These are phyloP conservation scores for Callimorpha dominula DNA, from an alignment of 2,888 invertebrate species.

Conservation along the genomic window DNA sequence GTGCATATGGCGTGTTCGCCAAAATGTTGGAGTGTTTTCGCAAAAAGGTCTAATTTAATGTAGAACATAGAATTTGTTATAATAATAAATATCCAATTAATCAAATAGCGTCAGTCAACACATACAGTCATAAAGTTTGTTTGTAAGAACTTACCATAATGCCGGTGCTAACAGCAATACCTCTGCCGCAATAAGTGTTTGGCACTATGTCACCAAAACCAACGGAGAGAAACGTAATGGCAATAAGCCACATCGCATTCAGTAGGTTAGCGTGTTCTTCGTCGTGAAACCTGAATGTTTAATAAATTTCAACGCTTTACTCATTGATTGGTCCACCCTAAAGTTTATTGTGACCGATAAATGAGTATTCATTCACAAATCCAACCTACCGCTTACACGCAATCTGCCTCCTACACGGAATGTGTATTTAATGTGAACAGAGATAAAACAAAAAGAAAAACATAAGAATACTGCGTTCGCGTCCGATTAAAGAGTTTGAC, in stretches of 20 bases:
- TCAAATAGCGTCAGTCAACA: conserved; percentile 78
- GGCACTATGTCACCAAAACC: conserved; percentile 99
- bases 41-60: conserved; percentile 34
- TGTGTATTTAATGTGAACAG: conserved; percentile 54
- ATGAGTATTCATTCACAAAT: conserved; percentile 55
- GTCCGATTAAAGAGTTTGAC: conserved; percentile 83
- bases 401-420: conserved; percentile 48
- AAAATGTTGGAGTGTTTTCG: conserved; percentile 54
- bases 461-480: conserved; percentile 46
- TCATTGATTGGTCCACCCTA: conserved; percentile 60
- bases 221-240: conserved; percentile 99
- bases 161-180: conserved; percentile 99
- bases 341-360: conserved; percentile 50
- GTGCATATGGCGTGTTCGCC: conserved; percentile 26
- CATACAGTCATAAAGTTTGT: conserved; percentile 70
- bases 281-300: conserved; percentile 96
- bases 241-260: conserved; percentile 99
- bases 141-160: conserved; percentile 96
- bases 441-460: conserved; percentile 64
- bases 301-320: conserved; percentile 83
- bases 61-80: conserved; percentile 6
- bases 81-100: background rate
- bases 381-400: conserved; percentile 61
- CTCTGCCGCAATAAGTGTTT: conserved; percentile 99
- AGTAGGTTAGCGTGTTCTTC: conserved; percentile 99